Conservation (phyloP, 2,888 invertebrate species). For the Boloria euphrosyne region DNA sequence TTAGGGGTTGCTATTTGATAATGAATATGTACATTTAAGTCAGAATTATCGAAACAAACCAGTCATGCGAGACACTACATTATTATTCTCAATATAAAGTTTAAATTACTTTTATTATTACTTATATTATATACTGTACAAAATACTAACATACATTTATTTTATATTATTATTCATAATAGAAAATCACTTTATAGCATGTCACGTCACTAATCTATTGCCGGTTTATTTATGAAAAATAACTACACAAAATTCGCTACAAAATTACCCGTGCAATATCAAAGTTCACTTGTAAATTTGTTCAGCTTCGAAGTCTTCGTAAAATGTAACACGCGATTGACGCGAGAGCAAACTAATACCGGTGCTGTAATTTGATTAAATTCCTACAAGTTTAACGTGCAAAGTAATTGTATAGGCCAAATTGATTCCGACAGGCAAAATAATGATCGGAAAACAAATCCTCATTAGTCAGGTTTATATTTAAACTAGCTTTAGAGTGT, state of each 20-base stretch:
- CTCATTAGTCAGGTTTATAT: slow-evolving; percentile 44
- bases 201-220: slow-evolving; percentile 12
- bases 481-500: slow-evolving; percentile 13
- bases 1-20: too few species aligned
- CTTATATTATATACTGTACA: too few species aligned
- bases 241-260: slow-evolving; percentile 18
- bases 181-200: neutral
- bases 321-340: slow-evolving; percentile 40
- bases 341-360: slow-evolving; percentile 43
- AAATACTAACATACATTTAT: too few species aligned
- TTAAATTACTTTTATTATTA: too few species aligned
- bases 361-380: slow-evolving; percentile 43
- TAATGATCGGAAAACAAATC: slow-evolving; percentile 51
- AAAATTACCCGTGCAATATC: slow-evolving; percentile 23
- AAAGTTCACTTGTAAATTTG: slow-evolving; percentile 33
- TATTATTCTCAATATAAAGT: too few species aligned
- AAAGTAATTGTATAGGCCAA: slow-evolving; percentile 48
- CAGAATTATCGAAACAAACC: too few species aligned
- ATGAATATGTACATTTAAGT: too few species aligned
- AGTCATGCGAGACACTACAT: too few species aligned
- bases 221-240: slow-evolving; percentile 6
- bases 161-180: too few species aligned
- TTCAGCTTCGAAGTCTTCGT: slow-evolving; percentile 31
- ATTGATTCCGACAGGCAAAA: slow-evolving; percentile 50
- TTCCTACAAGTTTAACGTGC: slow-evolving; percentile 42